Percentiles rank a stretch among this genome's conserved stretches.
Conservation (phyloP, 92 coral and sea anemone species). For the Desmophyllum pertusum region DNA sequence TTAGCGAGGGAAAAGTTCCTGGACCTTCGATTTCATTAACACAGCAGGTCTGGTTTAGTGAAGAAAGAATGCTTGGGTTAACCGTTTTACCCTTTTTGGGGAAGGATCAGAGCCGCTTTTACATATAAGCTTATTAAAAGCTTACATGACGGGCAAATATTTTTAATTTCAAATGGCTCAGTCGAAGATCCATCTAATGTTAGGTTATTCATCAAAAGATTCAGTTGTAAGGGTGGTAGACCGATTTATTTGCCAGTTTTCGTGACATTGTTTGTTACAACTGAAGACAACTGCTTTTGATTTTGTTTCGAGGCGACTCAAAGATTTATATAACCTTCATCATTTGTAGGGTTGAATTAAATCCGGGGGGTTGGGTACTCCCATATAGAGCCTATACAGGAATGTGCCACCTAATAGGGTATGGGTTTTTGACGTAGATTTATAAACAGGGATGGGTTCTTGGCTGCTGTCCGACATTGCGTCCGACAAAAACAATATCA, state of each 20-base stretch:
- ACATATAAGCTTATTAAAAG: background rate
- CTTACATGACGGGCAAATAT: background rate
- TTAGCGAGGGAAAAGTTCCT: slow-evolving; percentile 27
- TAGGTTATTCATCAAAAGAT: background rate
- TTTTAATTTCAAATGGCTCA: background rate
- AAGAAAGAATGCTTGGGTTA: slow-evolving; percentile 28
- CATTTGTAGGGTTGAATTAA: no score
- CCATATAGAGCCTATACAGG: no score
- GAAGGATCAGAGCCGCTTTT: background rate
- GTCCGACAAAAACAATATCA: no score
- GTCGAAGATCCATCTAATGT: background rate
- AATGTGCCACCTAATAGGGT: no score
- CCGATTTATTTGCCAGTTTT: no score
- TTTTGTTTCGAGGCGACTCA: background rate
- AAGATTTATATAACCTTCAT: no score
- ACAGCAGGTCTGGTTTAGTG: slow-evolving; percentile 70
- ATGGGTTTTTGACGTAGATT: no score
- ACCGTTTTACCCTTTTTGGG: slow-evolving; percentile 16
- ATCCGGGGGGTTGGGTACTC: no score
- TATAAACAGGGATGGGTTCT: no score
- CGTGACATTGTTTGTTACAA: background rate
- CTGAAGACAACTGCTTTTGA: background rate
- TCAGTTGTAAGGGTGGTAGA: background rate
- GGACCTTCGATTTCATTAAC: slow-evolving; percentile 20
- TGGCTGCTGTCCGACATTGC: no score